Conservation (phyloP, 2,888 invertebrate genomes). For the Acleris sparsana region DNA sequence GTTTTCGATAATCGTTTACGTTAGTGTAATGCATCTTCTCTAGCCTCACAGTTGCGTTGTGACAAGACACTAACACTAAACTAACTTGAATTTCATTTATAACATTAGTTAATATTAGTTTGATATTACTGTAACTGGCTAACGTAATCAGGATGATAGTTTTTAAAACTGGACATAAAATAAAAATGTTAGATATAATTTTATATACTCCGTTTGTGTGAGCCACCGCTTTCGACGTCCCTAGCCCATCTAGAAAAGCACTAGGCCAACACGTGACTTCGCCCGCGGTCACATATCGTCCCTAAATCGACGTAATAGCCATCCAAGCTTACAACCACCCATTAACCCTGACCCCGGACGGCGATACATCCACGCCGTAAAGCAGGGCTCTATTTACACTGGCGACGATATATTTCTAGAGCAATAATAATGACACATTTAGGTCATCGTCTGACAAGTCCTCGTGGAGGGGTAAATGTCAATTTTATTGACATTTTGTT, state of each 20-base stretch:
- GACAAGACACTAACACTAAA: too few species aligned
- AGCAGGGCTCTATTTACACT: neutral
- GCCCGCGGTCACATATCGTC: conserved; percentile 33
- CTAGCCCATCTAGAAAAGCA: conserved; percentile 11
- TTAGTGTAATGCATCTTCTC: too few species aligned
- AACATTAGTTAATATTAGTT: too few species aligned
- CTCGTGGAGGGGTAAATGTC: conserved; percentile 25
- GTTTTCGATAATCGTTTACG: too few species aligned
- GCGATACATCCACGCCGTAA: neutral
- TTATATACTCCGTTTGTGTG: neutral
- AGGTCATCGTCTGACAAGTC: conserved; percentile 32
- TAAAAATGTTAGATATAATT: neutral
- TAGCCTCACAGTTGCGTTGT: too few species aligned
- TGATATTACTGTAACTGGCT: too few species aligned
- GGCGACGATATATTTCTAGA: conserved; percentile 30
- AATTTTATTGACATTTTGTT: conserved; percentile 34
- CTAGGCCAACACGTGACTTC: conserved; percentile 24
- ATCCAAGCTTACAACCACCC: conserved; percentile 21
- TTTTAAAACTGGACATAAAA: too few species aligned
- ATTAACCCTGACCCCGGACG: neutral
- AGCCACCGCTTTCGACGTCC: conserved; percentile 3
- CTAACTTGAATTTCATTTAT: too few species aligned
- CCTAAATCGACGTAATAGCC: conserved; percentile 33
- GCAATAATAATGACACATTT: conserved; percentile 36
- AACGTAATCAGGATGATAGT: too few species aligned